phyloP scores from a whole-genome alignment of 2,888 invertebrate species.

The Melangyna quadrimaculata region DNA sequence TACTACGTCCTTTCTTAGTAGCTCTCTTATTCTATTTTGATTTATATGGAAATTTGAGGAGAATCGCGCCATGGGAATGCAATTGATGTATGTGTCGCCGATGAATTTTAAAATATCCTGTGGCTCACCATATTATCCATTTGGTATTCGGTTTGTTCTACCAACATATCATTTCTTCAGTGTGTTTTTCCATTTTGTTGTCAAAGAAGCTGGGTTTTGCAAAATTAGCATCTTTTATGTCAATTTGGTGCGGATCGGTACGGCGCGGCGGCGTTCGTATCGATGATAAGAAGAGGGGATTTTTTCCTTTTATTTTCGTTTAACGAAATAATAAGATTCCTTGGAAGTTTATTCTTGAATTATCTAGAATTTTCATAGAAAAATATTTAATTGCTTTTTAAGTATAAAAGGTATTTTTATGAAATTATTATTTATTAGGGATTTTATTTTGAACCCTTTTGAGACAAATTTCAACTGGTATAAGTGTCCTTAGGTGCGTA shows the following conservation, averaged over 20 bases:
- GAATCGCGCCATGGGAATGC: constrained; percentile 63
- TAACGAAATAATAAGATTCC: neutral
- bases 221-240: constrained; percentile 56
- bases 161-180: neutral
- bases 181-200: neutral
- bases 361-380: too few species aligned
- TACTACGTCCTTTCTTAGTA: too few species aligned
- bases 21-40: constrained; percentile 42
- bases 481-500: too few species aligned
- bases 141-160: constrained; percentile 58
- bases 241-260: neutral
- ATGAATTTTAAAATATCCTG: constrained; percentile 70
- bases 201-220: constrained; percentile 9
- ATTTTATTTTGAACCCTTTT: too few species aligned
- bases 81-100: constrained; percentile 54
- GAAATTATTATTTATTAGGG: too few species aligned
- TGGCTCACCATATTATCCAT: constrained; percentile 53
- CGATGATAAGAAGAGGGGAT: neutral
- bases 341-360: neutral
- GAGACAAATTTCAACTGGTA: too few species aligned
- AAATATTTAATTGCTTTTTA: neutral
- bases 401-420: too few species aligned
- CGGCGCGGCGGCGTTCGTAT: neutral
- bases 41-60: constrained; percentile 70
- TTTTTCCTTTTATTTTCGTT: too few species aligned